phyloP scores from a whole-genome alignment of 2,113 vertebrate species.

The Brachypodius melanocephalos region DNA sequence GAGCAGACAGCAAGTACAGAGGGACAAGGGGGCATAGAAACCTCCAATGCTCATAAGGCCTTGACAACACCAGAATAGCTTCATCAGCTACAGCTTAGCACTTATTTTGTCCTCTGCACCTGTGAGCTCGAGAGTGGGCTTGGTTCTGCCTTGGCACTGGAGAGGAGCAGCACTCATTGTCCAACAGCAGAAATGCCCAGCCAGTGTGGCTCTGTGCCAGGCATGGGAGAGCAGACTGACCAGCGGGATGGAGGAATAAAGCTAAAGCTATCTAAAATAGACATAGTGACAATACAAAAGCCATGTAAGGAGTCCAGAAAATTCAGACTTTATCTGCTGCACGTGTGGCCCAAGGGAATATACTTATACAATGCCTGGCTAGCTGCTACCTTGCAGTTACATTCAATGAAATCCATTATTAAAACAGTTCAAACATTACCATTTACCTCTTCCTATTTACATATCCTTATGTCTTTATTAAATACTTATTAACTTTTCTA shows the following conservation, averaged over 20 bases:
- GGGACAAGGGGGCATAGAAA: neutral
- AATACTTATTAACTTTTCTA: constrained; percentile 3
- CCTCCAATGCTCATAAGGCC: neutral
- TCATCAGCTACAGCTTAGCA: neutral
- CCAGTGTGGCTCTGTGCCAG: neutral
- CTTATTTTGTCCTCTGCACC: neutral
- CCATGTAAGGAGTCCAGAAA: neutral
- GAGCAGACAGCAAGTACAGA: neutral
- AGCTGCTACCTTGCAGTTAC: neutral
- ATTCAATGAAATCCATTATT: neutral
- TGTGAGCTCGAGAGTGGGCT: accelerated
- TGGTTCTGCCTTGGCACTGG: neutral
- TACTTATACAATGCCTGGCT: neutral
- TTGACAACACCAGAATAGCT: neutral
- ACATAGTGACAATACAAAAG: neutral
- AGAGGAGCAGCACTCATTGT: neutral
- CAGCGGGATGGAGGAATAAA: neutral
- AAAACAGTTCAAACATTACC: constrained; percentile 9
- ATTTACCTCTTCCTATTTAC: constrained; percentile 13
- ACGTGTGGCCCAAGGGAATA: neutral
- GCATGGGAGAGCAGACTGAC: neutral
- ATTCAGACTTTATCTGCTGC: neutral
- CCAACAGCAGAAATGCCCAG: neutral
- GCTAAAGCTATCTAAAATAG: neutral
- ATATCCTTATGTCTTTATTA: constrained; percentile 11